Evolutionary conservation across 2,113 vertebrate genomes (phyloP).

Genomic region (Cottus gobio): DNA sequence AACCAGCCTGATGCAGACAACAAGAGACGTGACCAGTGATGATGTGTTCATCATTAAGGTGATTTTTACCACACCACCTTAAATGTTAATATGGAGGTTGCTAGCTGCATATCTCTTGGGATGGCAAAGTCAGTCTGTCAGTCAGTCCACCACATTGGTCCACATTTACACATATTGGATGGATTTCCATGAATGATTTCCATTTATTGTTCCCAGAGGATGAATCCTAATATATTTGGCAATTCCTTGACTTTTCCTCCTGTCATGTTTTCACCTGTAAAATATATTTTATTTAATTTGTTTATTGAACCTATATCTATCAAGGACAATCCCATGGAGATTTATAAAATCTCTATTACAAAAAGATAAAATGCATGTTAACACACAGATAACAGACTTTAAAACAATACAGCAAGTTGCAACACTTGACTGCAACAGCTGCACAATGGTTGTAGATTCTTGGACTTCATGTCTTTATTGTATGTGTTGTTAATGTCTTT

Average conservation of each 20-base stretch:
- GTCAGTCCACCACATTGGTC: not conserved
- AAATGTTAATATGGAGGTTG: not conserved
- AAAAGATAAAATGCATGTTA: no score
- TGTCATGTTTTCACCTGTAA: not conserved
- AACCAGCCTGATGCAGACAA: slow-evolving; percentile 78
- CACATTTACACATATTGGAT: not conserved
- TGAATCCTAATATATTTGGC: not conserved
- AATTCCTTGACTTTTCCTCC: not conserved
- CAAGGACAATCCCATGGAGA: no score
- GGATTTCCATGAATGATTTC: no score
- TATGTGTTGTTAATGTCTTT: not conserved
- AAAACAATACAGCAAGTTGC: no score
- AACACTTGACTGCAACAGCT: no score
- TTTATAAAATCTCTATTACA: no score
- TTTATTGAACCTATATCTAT: no score
- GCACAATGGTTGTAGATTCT: not conserved
- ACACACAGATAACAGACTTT: no score
- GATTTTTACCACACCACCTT: not conserved
- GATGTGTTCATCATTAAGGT: slow-evolving; percentile 79
- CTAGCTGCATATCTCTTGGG: not conserved
- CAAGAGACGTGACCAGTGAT: slow-evolving; percentile 62
- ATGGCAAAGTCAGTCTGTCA: not conserved
- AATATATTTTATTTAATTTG: no score
- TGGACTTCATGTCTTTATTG: not conserved
- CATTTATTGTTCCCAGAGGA: not conserved